Percentiles rank a stretch among this genome's conserved stretches.
phyloP scores from a whole-genome alignment of 2,113 vertebrate species.

The Corythaixoides concolor region DNA sequence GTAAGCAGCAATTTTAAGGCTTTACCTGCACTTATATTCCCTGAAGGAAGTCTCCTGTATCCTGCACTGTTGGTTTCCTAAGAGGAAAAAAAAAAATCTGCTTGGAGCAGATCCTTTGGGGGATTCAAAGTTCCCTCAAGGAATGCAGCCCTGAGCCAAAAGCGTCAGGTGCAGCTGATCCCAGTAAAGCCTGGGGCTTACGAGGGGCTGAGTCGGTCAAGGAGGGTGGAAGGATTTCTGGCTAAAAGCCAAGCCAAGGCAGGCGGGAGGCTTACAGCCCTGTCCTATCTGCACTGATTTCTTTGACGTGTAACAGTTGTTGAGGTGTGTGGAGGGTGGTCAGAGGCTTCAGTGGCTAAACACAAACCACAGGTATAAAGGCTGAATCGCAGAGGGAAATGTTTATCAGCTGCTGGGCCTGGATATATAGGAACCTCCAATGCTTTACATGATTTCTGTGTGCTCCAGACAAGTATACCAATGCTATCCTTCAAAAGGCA shows the following conservation, averaged over 20 bases:
- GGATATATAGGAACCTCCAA: neutral
- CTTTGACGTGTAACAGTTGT: neutral
- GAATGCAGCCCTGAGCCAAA: neutral
- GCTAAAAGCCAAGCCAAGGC: neutral
- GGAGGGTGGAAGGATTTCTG: neutral
- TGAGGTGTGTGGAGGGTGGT: rapidly evolving
- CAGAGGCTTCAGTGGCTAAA: neutral
- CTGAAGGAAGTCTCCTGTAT: neutral
- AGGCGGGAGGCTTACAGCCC: neutral
- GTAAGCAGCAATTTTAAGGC: neutral
- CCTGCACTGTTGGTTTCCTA: neutral
- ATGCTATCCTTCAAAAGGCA: neutral
- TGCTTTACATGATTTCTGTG: neutral
- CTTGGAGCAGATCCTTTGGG: neutral
- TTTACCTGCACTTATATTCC: rapidly evolving
- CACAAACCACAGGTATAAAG: neutral
- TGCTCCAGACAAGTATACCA: neutral
- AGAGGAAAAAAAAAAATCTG: neutral
- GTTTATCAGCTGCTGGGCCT: neutral
- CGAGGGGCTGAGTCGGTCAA: rapidly evolving
- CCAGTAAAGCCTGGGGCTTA: neutral
- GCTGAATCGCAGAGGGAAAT: neutral
- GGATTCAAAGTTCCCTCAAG: neutral
- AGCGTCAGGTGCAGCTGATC: conserved; percentile 46
- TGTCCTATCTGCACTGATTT: neutral